Percentiles rank a stretch among this genome's conserved stretches.
Evolutionary conservation across 2,888 invertebrate genomes (phyloP).

Genomic region (Sisyra nigra): DNA sequence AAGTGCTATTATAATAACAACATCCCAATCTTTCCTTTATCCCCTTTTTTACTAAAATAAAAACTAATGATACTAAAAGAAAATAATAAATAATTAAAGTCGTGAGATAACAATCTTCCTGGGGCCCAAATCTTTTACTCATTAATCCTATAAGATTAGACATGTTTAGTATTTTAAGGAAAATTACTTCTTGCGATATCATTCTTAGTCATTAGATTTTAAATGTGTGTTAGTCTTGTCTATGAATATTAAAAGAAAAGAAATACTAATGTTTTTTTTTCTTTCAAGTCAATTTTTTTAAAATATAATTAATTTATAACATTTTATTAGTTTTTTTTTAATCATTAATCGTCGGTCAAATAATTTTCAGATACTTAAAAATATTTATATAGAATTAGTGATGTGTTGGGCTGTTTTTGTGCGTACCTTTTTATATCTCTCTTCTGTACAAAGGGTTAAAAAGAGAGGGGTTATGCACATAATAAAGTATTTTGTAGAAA

Average conservation of each 20-base stretch:
- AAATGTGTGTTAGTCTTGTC: not conserved
- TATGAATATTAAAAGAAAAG: too few species aligned
- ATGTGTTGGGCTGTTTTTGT: constrained; percentile 9
- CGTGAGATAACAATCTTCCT: constrained; percentile 27
- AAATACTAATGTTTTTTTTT: not conserved
- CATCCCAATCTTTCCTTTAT: too few species aligned
- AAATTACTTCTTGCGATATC: not conserved
- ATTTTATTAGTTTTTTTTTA: not conserved
- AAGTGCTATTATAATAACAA: too few species aligned
- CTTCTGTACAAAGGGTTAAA: constrained; percentile 8
- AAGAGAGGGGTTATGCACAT: constrained; percentile 7
- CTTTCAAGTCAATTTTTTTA: not conserved
- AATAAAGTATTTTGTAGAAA: not conserved
- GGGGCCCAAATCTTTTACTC: constrained; percentile 21
- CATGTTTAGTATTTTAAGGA: constrained; percentile 2
- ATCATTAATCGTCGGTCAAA: not conserved
- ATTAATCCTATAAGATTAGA: constrained; percentile 4
- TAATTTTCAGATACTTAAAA: not conserved
- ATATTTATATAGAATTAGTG: constrained; percentile 6
- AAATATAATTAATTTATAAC: not conserved
- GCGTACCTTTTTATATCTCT: constrained; percentile 5
- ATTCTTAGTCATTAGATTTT: constrained; percentile 7
- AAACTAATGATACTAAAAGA: too few species aligned
- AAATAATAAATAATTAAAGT: too few species aligned
- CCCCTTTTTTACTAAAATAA: too few species aligned